phyloP scores from a whole-genome alignment of 2,113 vertebrate genomes.

The Mormyrus lacerda region DNA sequence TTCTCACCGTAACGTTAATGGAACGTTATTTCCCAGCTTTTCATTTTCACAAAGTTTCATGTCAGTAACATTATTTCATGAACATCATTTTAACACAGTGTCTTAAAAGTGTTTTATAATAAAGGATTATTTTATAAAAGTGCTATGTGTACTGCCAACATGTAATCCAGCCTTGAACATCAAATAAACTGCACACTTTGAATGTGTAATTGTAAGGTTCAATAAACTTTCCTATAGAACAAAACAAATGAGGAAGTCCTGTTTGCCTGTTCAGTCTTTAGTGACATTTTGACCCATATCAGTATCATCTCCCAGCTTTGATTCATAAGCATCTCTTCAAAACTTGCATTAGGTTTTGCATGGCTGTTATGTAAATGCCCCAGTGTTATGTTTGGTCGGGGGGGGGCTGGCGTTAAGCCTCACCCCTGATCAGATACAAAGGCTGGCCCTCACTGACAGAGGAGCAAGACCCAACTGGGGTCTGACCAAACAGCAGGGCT shows the following conservation, averaged over 20 bases:
- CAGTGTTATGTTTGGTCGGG: conserved; percentile 48
- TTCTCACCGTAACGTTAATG: no score
- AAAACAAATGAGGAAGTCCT: background rate
- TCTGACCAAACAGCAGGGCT: conserved; percentile 51
- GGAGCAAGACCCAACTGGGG: conserved; percentile 63
- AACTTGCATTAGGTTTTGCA: conserved; percentile 34
- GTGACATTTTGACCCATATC: background rate
- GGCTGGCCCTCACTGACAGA: conserved; percentile 46
- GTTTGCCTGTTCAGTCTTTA: conserved; percentile 6
- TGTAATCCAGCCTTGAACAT: background rate
- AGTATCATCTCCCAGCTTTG: background rate
- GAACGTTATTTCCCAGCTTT: background rate
- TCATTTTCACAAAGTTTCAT: background rate
- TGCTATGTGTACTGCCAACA: background rate
- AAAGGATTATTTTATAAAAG: background rate
- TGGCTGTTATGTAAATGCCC: conserved; percentile 54
- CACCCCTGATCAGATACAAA: conserved; percentile 44
- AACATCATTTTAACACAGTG: background rate
- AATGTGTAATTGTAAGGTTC: background rate
- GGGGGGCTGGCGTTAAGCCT: background rate
- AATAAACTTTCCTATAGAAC: background rate
- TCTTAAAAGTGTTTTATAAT: background rate
- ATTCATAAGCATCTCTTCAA: background rate
- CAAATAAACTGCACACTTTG: background rate
- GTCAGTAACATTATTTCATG: background rate